Conservation (phyloP, 2,113 vertebrate genomes). For the Addax nasomaculatus region DNA sequence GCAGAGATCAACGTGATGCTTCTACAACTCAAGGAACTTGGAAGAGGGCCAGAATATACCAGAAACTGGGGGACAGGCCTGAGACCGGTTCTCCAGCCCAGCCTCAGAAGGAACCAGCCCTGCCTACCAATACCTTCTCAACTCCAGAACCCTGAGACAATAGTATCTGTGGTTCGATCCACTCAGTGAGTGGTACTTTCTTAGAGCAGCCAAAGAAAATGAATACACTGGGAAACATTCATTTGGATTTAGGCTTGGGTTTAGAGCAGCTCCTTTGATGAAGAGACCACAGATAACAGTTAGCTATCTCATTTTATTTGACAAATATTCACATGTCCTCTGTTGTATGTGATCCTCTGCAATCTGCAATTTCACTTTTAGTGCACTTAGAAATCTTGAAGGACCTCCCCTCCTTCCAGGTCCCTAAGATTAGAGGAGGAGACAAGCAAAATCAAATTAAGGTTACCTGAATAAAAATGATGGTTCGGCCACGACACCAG, state of each 20-base stretch:
- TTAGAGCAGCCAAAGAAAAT: not conserved
- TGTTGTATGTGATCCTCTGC: not conserved
- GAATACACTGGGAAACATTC: not conserved
- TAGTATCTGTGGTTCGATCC: accelerated
- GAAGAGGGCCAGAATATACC: not conserved
- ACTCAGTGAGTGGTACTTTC: accelerated
- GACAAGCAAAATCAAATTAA: not conserved
- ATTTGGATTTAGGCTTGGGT: not conserved
- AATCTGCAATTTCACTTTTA: not conserved
- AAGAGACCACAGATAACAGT: not conserved
- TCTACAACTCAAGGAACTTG: accelerated
- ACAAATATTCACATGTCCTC: not conserved
- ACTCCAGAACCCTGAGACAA: not conserved
- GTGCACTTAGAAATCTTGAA: not conserved
- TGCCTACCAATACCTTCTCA: too few species aligned
- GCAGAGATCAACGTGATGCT: not conserved
- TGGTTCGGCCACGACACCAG: accelerated
- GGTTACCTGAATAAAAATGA: not conserved
- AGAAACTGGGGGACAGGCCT: not conserved
- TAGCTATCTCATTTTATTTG: not conserved
- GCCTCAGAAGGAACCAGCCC: not conserved
- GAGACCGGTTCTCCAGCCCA: not conserved
- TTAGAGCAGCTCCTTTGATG: not conserved
- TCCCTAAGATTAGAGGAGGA: not conserved
- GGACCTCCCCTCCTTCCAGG: not conserved